A percentile compares a stretch with the other conserved stretches of the same genome.
These are phyloP conservation scores for Thymelicus acteon DNA, from an alignment of 2,888 invertebrate genomes.

Conservation along the genomic window DNA sequence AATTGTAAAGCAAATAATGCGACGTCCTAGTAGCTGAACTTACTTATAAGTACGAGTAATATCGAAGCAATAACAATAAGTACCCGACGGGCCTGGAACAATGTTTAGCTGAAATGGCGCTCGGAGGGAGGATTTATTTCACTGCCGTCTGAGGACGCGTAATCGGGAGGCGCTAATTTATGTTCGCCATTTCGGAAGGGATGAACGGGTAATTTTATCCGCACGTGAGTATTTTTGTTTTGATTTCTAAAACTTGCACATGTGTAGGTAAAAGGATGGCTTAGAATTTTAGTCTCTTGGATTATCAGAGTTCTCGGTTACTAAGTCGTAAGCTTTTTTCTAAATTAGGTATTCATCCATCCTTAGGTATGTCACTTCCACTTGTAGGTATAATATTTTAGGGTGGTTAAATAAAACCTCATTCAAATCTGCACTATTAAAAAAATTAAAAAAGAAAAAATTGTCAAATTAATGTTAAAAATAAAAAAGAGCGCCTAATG, in stretches of 20 bases:
- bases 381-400: no score
- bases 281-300: no score
- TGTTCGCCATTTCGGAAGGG: conserved; percentile 38
- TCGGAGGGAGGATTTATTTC: conserved; percentile 43
- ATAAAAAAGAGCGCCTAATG: no score
- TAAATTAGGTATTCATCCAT: no score
- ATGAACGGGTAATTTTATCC: conserved; percentile 28
- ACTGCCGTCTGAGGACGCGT: conserved; percentile 41
- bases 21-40: neutral
- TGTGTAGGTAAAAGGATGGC: neutral
- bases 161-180: conserved; percentile 41
- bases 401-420: no score
- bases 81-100: conserved; percentile 17
- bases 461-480: no score
- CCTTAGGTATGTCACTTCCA: no score
- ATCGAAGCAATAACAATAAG: conserved; percentile 13
- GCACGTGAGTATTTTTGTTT: conserved; percentile 13
- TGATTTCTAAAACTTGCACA: conserved; percentile 1
- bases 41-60: neutral
- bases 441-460: no score
- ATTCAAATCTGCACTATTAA: no score
- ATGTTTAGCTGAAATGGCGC: conserved; percentile 26
- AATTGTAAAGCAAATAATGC: no score
- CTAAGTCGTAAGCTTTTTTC: no score
- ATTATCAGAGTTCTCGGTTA: no score